phyloP scores from a whole-genome alignment of 2,113 vertebrate species.

The Penelope pileata region DNA sequence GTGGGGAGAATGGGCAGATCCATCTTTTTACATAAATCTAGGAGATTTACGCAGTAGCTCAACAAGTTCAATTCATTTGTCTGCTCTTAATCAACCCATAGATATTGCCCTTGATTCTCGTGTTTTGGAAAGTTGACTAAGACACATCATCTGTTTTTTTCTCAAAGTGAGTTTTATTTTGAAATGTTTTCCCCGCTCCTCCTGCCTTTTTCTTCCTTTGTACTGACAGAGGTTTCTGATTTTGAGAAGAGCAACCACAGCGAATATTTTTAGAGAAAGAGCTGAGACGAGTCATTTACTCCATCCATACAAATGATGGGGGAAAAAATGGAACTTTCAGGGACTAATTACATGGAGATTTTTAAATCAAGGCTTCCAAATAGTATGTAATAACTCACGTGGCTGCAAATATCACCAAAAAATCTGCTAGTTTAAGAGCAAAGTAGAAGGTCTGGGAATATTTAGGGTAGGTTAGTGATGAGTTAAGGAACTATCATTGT shows the following conservation, averaged over 20 bases:
- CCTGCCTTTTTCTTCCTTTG: not conserved
- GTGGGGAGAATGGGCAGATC: not conserved
- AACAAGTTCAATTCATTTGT: not conserved
- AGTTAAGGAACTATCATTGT: constrained; percentile 7
- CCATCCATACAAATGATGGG: not conserved
- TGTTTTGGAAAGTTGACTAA: no score
- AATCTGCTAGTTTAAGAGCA: not conserved
- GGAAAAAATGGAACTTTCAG: not conserved
- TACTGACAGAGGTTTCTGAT: not conserved
- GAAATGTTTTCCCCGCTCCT: not conserved
- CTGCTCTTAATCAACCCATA: not conserved
- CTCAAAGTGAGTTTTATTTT: not conserved
- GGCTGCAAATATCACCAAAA: not conserved
- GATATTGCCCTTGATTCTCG: no score
- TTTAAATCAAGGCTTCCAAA: not conserved
- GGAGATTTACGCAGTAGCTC: not conserved
- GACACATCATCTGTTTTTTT: not conserved
- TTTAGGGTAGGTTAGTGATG: not conserved
- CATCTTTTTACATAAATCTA: not conserved
- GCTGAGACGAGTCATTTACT: not conserved
- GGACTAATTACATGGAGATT: not conserved
- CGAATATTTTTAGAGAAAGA: not conserved
- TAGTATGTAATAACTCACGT: not conserved
- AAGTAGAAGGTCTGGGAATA: constrained; percentile 1
- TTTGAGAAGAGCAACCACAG: not conserved